These are phyloP conservation scores for Linurgus olivaceus DNA, from an alignment of 2,797 vertebrate species.

Conservation along the genomic window DNA sequence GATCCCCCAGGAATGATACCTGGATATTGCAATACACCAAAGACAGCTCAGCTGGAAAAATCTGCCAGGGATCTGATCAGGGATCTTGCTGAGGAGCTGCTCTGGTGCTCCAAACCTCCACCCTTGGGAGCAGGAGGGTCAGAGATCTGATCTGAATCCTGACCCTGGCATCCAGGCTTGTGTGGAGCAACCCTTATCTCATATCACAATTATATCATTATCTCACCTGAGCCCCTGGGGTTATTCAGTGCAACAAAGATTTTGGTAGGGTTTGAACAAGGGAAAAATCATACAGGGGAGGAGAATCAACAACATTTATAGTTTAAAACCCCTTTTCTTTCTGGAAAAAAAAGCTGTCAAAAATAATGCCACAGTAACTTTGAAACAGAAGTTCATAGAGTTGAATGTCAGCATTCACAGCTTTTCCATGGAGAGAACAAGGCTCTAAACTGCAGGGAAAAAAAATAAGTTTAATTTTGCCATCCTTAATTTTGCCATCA, in stretches of 20 bases:
- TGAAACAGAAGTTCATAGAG: neutral
- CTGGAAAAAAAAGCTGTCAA: neutral
- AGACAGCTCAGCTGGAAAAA: neutral
- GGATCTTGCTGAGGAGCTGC: neutral
- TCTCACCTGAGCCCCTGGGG: neutral
- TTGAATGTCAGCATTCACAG: neutral
- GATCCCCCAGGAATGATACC: neutral
- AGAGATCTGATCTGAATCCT: neutral
- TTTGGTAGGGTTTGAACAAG: neutral
- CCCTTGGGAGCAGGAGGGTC: neutral
- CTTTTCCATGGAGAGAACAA: neutral
- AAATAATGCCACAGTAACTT: neutral
- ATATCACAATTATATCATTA: fast-evolving
- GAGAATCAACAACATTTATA: neutral
- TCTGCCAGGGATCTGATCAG: neutral
- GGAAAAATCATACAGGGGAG: neutral
- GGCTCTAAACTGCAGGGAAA: neutral
- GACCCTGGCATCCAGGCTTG: neutral
- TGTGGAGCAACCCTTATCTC: neutral
- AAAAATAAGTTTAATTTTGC: neutral
- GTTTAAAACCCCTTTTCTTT: neutral
- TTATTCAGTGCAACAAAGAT: neutral
- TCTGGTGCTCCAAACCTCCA: neutral
- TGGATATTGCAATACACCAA: neutral
- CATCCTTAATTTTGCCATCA: neutral